phyloP scores from a whole-genome alignment of 2,797 vertebrate species.

The Pangasius macronema region DNA sequence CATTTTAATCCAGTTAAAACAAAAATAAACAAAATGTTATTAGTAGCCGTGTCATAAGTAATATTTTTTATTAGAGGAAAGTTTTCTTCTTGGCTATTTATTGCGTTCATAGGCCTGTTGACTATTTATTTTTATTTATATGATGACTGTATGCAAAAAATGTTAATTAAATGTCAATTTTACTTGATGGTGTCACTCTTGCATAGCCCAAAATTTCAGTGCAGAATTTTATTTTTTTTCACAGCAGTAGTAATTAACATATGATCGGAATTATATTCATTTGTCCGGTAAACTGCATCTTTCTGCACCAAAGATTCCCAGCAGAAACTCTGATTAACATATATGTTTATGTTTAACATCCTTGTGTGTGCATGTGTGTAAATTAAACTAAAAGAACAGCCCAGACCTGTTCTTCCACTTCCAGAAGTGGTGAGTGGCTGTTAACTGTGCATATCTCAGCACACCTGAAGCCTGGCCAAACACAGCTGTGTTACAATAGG shows the following conservation, averaged over 20 bases:
- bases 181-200: background rate
- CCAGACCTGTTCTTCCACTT: slow-evolving; percentile 46
- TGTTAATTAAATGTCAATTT: background rate
- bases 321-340: background rate
- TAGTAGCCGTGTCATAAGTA: background rate
- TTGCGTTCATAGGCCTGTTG: background rate
- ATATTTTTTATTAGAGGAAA: background rate
- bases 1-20: background rate
- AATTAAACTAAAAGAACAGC: background rate
- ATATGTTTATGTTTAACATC: background rate
- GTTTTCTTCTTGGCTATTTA: background rate
- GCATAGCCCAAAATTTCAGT: background rate
- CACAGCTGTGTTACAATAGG: slow-evolving; percentile 56
- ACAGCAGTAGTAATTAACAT: background rate
- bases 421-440: slow-evolving; percentile 17
- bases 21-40: background rate
- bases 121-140: background rate
- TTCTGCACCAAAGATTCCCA: background rate
- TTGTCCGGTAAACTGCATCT: background rate
- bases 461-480: slow-evolving; percentile 58
- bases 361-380: background rate
- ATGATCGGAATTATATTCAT: background rate
- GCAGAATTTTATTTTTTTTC: background rate
- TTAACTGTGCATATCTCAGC: slow-evolving; percentile 50
- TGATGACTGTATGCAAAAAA: background rate